Evolutionary conservation across 1,140 invertebrate species (phyloP).

Genomic region (Phocides pigmalion): DNA sequence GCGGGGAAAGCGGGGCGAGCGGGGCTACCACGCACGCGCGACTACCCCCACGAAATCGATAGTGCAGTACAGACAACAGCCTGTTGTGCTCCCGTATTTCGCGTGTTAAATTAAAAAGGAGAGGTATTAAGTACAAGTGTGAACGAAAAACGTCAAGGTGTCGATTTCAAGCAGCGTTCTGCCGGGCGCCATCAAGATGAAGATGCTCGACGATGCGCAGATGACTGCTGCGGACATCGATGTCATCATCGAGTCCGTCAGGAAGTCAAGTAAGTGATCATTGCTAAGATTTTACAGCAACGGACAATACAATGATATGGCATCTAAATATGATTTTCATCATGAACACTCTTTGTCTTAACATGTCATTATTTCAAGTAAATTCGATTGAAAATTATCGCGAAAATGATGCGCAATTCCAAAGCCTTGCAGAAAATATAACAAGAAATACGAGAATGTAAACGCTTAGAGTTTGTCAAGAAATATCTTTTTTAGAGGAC

Average conservation of each 20-base stretch:
- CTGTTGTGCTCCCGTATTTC: conserved; percentile 66
- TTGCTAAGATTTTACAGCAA: background rate
- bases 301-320: background rate
- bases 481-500: no score
- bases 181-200: conserved; percentile 72
- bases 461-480: no score
- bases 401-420: conserved; percentile 9
- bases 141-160: conserved; percentile 62
- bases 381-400: background rate
- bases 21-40: conserved; percentile 56
- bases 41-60: conserved; percentile 66
- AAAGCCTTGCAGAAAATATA: background rate
- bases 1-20: conserved; percentile 35
- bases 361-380: background rate
- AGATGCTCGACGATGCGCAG: conserved; percentile 66
- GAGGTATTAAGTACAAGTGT: conserved; percentile 51
- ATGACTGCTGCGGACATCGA: conserved; percentile 49
- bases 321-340: background rate
- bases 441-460: background rate
- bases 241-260: conserved; percentile 67
- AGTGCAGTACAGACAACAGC: conserved; percentile 74
- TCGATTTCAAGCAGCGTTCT: conserved; percentile 73
- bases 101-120: conserved; percentile 45
- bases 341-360: background rate
- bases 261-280: conserved; percentile 25